phyloP scores from a whole-genome alignment of 1,140 invertebrate species.

The Nasonia vitripennis region DNA sequence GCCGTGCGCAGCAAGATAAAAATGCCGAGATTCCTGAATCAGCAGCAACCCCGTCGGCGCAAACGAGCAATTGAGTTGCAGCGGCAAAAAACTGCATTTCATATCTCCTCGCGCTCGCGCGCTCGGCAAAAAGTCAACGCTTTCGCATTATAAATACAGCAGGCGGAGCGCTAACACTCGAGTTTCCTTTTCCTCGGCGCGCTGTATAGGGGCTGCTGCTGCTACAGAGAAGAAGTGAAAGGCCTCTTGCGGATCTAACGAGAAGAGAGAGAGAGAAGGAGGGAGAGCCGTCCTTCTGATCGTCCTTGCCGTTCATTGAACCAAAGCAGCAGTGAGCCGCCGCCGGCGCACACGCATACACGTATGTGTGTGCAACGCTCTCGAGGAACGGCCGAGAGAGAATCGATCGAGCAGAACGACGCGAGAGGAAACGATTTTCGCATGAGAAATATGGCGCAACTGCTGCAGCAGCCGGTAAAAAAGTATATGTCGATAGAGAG shows the following conservation, averaged over 20 bases:
- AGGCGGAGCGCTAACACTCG: not conserved
- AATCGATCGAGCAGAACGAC: slow-evolving; percentile 36
- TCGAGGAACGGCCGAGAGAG: slow-evolving; percentile 30
- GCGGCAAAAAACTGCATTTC: not conserved
- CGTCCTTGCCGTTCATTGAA: slow-evolving; percentile 52
- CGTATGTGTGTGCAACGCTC: not conserved
- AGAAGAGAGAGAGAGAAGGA: slow-evolving; percentile 16
- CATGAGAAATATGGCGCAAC: slow-evolving; percentile 56
- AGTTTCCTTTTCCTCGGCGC: slow-evolving; percentile 22
- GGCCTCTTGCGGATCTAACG: slow-evolving; percentile 28
- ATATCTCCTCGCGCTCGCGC: not conserved
- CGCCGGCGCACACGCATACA: not conserved
- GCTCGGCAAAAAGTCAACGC: not conserved
- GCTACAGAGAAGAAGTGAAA: slow-evolving; percentile 22
- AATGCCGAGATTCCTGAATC: not conserved
- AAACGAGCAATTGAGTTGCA: slow-evolving; percentile 3
- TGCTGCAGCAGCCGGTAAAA: not conserved
- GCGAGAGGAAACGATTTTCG: slow-evolving; percentile 54
- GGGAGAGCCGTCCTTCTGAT: slow-evolving; percentile 38
- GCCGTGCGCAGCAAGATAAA: not conserved
- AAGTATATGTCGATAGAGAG: not conserved
- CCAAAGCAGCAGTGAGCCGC: not conserved
- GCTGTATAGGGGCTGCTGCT: not conserved
- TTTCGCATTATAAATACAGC: slow-evolving; percentile 34
- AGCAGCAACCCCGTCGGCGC: not conserved